Evolutionary conservation across 2,888 invertebrate species (phyloP).

Genomic region (Eupithecia inturbata): DNA sequence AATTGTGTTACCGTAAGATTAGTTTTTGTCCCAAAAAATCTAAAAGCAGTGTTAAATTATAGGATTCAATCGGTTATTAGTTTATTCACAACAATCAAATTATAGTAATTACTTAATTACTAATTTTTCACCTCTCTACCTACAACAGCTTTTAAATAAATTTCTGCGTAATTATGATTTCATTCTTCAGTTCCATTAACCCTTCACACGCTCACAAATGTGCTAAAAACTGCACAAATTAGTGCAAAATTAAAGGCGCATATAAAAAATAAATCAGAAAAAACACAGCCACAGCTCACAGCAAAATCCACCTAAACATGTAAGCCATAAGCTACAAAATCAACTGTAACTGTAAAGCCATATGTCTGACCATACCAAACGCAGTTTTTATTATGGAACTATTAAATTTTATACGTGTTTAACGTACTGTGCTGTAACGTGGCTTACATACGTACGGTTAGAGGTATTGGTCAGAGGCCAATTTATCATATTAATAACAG

Average conservation of each 20-base stretch:
- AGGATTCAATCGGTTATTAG: too few species aligned
- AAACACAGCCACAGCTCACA: neutral
- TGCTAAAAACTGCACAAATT: slow-evolving; percentile 10
- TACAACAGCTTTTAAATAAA: too few species aligned
- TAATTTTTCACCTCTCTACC: too few species aligned
- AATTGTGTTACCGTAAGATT: too few species aligned
- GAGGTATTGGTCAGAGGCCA: neutral
- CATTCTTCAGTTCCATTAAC: neutral
- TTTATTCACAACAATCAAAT: too few species aligned
- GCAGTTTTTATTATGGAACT: slow-evolving; percentile 48
- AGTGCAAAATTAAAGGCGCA: slow-evolving; percentile 3
- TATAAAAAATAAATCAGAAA: neutral
- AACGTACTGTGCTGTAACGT: slow-evolving; percentile 43
- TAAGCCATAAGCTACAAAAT: slow-evolving; percentile 5
- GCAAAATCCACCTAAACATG: neutral
- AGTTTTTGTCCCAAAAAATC: too few species aligned
- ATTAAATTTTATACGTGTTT: slow-evolving; percentile 52
- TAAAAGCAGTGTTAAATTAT: too few species aligned
- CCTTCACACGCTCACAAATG: neutral
- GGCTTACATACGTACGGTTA: neutral
- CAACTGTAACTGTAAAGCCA: neutral
- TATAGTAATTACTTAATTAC: too few species aligned
- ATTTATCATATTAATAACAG: too few species aligned
- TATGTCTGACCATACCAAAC: slow-evolving; percentile 25
- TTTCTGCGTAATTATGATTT: neutral